phyloP scores from a whole-genome alignment of 2,113 vertebrate species.

The Motacilla alba region DNA sequence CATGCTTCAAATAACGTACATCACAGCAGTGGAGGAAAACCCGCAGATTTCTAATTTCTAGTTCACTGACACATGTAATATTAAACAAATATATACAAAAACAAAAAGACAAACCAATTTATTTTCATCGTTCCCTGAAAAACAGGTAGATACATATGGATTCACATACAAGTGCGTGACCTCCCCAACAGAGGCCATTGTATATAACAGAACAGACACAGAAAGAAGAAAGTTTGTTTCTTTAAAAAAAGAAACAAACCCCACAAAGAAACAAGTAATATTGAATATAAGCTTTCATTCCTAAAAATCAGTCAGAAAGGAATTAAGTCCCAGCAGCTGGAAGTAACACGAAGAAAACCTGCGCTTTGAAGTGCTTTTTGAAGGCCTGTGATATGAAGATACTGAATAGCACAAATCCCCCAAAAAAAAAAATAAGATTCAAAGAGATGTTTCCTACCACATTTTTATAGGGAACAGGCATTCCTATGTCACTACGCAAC shows the following conservation, averaged over 20 bases:
- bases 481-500: not conserved
- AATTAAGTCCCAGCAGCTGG: not conserved
- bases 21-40: not conserved
- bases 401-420: not conserved
- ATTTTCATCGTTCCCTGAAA: not conserved
- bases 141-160: not conserved
- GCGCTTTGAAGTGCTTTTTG: not conserved
- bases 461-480: not conserved
- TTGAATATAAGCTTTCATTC: not conserved
- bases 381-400: not conserved
- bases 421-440: not conserved
- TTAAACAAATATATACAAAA: not conserved
- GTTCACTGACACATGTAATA: not conserved
- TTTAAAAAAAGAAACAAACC: not conserved
- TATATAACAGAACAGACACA: not conserved
- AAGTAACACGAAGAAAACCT: accelerated
- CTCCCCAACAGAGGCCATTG: not conserved
- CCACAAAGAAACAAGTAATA: not conserved
- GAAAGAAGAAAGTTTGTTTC: not conserved
- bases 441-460: not conserved
- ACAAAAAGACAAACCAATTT: not conserved
- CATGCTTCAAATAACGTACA: not conserved
- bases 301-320: not conserved
- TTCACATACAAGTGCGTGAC: accelerated
- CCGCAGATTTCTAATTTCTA: not conserved